Evolutionary conservation across 2,888 invertebrate genomes (phyloP).

Genomic region (Allolobophora icterica): DNA sequence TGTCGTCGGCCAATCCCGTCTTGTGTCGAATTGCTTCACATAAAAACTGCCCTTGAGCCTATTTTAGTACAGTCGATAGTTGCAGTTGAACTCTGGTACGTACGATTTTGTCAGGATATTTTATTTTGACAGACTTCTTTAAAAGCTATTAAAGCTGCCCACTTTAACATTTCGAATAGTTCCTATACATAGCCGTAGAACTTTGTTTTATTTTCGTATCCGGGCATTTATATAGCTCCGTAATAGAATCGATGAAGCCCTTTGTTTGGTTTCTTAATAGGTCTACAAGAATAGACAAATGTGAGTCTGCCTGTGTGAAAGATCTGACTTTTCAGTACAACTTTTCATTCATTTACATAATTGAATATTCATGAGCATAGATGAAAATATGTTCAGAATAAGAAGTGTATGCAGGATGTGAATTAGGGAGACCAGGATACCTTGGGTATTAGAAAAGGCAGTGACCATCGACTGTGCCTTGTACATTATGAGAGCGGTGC

Average conservation of each 20-base stretch:
- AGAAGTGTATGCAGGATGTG: too few species aligned
- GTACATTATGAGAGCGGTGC: too few species aligned
- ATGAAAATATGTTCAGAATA: too few species aligned
- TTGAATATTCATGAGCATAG: too few species aligned
- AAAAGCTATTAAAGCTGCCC: not conserved
- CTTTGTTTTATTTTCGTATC: not conserved
- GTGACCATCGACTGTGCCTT: too few species aligned
- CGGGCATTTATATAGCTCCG: not conserved
- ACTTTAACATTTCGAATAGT: not conserved
- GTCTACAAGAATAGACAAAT: not conserved
- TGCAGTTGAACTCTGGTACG: not conserved
- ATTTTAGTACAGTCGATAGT: not conserved
- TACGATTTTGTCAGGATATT: not conserved
- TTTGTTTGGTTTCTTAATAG: not conserved
- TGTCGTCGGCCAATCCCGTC: not conserved
- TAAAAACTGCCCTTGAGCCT: not conserved
- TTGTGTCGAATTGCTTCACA: not conserved
- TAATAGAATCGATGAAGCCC: not conserved
- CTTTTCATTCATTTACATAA: too few species aligned
- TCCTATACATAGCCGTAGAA: not conserved
- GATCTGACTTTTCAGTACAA: too few species aligned
- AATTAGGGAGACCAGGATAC: too few species aligned
- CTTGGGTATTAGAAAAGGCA: too few species aligned
- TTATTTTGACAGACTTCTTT: not conserved
- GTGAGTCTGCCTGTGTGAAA: not conserved